Evolutionary conservation across 2,113 vertebrate species (phyloP), one percentile per base, ranked within the genome.

Genomic region (Camelus bactrianus): DNA sequence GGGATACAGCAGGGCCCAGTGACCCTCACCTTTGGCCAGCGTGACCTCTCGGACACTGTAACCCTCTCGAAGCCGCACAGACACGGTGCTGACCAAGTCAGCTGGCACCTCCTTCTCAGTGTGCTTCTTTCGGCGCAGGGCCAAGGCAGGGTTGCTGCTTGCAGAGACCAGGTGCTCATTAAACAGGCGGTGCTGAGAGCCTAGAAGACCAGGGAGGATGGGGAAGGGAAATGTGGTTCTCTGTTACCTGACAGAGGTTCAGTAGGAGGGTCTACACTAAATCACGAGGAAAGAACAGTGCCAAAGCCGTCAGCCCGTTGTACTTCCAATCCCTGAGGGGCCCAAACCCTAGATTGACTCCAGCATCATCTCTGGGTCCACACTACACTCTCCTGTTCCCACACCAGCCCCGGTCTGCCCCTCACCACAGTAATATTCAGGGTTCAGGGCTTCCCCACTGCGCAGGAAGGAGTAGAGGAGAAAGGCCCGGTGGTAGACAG

Each of bases 91-190:
- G 96, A 99, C 98, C 5, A 99, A 97, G 97, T 99, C 99, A 4
- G 99, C 99, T 0, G 99, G 99, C 90, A 99, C 99, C 94, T 99
- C 99, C 94, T 99, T 99, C 98, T 99, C 99, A 0, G 99, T 99
- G 98, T 99, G 99, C 97, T 99, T 99, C 98, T 99, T 99, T 95
- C 99, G 99, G 48, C 99, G 99, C 98, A 99, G 99, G 0, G 99
- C 99, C 97, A 99, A 98, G 0, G 99, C 99, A 0, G 99, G 99
- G 97, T 99, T 99, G 89, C 99, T 99, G 94, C 99, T 99, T 19
- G 99, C 99, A 0, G 99, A 99, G 96, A 99, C 99, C 97, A 99
- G 98, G 96, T 99, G 99, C 98, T 99, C 99, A 2, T 99, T 99
- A 98, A 99, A 99, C 24, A 99, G 98, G 83, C 99, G 99, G 98